These are phyloP conservation scores for Drosophila subsilvestris DNA, from an alignment of 2,888 invertebrate genomes.

Conservation along the genomic window DNA sequence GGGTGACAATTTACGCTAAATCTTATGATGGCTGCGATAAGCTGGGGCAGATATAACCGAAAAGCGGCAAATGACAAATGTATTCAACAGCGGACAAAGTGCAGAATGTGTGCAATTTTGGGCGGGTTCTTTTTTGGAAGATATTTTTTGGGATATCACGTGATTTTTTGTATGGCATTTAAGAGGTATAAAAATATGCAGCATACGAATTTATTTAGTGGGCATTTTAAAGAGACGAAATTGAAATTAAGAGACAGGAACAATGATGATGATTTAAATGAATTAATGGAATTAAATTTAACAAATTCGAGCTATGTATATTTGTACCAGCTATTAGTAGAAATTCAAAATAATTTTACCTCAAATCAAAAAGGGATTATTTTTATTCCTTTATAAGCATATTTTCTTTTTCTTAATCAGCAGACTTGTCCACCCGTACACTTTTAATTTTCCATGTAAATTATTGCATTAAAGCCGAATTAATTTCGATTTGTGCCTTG, in stretches of 20 bases:
- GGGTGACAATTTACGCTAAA: constrained; percentile 53
- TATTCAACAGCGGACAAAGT: constrained; percentile 39
- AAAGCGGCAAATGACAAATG: constrained; percentile 37
- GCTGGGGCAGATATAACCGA: constrained; percentile 55
- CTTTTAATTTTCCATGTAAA: background rate
- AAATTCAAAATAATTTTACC: no score
- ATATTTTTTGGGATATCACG: constrained; percentile 26
- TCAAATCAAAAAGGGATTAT: no score
- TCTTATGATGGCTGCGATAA: constrained; percentile 65
- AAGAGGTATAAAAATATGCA: background rate
- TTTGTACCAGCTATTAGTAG: no score
- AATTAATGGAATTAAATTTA: no score
- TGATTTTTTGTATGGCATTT: constrained; percentile 19
- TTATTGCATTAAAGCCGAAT: background rate
- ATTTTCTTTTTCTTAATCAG: no score
- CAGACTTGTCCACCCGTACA: no score
- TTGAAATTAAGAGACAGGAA: no score
- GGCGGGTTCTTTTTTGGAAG: constrained; percentile 13
- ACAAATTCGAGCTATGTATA: no score
- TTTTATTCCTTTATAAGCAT: no score
- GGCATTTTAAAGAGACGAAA: no score
- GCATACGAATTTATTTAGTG: no score
- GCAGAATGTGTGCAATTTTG: constrained; percentile 18
- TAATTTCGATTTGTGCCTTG: background rate
- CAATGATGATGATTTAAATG: no score